phyloP scores from a whole-genome alignment of 1,140 invertebrate species.

The Diachasma alloeum region DNA sequence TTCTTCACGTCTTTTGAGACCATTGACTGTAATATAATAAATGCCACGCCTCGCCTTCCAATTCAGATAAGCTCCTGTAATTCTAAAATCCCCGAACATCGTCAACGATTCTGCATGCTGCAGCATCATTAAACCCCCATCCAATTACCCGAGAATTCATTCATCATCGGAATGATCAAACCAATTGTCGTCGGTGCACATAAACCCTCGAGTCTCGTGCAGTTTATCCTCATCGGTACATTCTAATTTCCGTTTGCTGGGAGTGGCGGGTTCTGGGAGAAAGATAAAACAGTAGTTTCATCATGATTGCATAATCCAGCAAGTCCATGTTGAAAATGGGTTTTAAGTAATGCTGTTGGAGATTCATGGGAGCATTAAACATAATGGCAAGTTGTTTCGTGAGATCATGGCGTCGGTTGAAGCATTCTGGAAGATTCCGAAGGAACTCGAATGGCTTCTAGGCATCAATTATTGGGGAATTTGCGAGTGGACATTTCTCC shows the following conservation, averaged over 20 bases:
- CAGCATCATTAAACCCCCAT: too few relatives aligned
- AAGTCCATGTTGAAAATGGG: not conserved
- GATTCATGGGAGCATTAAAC: not conserved
- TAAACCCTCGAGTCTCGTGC: not conserved
- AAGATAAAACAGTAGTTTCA: not conserved
- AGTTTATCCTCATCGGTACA: not conserved
- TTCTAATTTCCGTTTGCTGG: constrained; percentile 3
- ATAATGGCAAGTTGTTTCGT: not conserved
- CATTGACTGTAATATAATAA: too few relatives aligned
- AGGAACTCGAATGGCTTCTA: too few relatives aligned
- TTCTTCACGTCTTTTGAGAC: too few relatives aligned
- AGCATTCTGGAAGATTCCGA: too few relatives aligned
- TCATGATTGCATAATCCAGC: not conserved
- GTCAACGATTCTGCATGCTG: not conserved
- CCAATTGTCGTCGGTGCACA: not conserved
- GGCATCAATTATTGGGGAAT: too few relatives aligned
- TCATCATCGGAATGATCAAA: not conserved
- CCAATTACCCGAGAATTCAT: not conserved
- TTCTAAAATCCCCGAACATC: too few relatives aligned
- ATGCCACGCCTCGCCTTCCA: too few relatives aligned
- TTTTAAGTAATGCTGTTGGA: not conserved
- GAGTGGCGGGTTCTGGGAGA: not conserved
- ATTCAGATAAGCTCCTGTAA: too few relatives aligned
- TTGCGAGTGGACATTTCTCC: too few relatives aligned
- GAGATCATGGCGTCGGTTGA: too few relatives aligned